Base-by-base conservation (phyloP, 2,113 vertebrate genomes). In the Pterocles burchelli region DNA sequence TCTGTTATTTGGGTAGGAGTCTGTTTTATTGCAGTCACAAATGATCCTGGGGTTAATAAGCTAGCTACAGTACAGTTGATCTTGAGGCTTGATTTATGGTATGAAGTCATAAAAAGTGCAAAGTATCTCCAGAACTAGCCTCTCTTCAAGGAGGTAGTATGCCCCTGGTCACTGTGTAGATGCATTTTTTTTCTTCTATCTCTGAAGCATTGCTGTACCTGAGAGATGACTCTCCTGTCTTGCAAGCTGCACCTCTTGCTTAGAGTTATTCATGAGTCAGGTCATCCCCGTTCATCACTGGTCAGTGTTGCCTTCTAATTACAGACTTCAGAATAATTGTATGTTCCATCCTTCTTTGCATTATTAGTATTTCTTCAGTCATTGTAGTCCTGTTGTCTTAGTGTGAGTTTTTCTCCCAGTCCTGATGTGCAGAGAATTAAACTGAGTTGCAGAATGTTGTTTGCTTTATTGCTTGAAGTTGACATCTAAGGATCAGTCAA, bases 31-130 rank as follows among this genome's bases (percentile, higher is more conserved):
- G 75, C 46, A 66, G 71, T 77, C 49, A 24, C 0, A 2, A 22
- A 13, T 61, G 70, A 52, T 61, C 18, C 33, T 63, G 67, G 22
- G 29, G 25, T 79, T 77, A 77, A 62, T 65, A 57, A 85, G 5
- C 13, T 79, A 62, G 18, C 48, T 74, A 1, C 0, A 33, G 33
- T 31, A 26, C 25, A 31, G 58, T 57, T 0, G 0, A 17, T 52
- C 45, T 86, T 80, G 28, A 58, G 46, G 22, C 17, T 65, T 79
- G 49, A 19, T 88, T 91, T 61, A 31, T 58, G 41, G 24, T 74
- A 51, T n/a, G 57, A 57, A 70, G 43, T 58, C 10, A 72, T 55
- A 36, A 45, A 75, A 82, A 63, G 70, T 51, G 66, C 43, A 41
- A 43, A 77, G 28, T 71, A 14, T 59, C 49, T 82, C 18, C 75